Percentiles rank a stretch among this genome's conserved stretches.
phyloP scores from a whole-genome alignment of 2,113 vertebrate genomes.

The Sula dactylatra region DNA sequence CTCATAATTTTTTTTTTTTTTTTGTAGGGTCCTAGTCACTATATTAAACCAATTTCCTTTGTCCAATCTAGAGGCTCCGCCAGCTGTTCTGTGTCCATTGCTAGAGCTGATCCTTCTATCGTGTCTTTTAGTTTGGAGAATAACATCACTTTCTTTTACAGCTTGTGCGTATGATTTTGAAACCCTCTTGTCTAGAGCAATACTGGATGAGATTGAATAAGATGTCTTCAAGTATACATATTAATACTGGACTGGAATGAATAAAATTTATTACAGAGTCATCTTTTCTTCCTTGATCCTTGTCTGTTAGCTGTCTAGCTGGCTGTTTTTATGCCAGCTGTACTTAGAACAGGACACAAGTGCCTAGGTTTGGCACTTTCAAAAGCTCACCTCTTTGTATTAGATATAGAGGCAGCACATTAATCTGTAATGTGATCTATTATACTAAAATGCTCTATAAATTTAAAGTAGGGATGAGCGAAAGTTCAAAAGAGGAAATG shows the following conservation, averaged over 20 bases:
- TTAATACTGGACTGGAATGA: neutral
- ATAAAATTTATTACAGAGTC: neutral
- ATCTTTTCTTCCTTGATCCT: neutral
- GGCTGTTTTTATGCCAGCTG: neutral
- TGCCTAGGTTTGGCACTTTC: neutral
- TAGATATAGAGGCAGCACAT: neutral
- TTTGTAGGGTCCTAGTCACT: neutral
- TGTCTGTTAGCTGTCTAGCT: neutral
- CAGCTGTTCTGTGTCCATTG: neutral
- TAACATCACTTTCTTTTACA: neutral
- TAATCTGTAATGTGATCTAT: neutral
- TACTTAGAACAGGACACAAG: neutral
- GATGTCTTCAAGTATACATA: too few species aligned
- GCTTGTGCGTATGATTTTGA: neutral
- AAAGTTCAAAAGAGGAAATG: neutral
- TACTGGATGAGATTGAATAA: neutral
- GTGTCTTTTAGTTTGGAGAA: neutral
- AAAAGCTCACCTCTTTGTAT: neutral
- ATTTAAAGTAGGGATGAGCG: neutral
- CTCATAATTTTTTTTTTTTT: neutral
- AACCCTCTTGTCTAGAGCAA: neutral
- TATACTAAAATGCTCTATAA: neutral
- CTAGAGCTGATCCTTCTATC: neutral
- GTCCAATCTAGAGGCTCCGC: neutral
- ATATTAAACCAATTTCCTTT: neutral